Evolutionary conservation across 2,888 invertebrate genomes (phyloP).

Genomic region (Dione vanillae): DNA sequence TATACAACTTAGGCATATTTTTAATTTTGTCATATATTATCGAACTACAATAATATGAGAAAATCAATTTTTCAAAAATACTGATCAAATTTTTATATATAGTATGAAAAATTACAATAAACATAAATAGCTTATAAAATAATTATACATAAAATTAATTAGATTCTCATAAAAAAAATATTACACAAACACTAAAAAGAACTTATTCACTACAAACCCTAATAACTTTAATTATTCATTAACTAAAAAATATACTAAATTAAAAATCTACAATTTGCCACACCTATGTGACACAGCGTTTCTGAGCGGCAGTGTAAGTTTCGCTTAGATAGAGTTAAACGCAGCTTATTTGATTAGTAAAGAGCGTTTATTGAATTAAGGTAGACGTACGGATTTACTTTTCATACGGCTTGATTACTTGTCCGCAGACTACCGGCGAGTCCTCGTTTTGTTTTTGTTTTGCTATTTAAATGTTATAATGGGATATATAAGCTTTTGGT

Average conservation of each 20-base stretch:
- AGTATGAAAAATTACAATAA: background rate
- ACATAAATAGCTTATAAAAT: background rate
- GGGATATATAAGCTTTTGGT: background rate
- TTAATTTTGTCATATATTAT: background rate
- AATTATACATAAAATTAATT: background rate
- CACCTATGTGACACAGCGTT: constrained; percentile 52
- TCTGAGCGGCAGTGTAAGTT: constrained; percentile 53
- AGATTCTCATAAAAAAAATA: background rate
- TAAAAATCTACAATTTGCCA: background rate
- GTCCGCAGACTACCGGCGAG: background rate
- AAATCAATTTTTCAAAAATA: background rate
- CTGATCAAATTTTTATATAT: no score
- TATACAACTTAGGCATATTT: background rate
- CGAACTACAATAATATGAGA: no score
- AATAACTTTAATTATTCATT: background rate
- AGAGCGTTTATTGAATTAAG: constrained; percentile 80
- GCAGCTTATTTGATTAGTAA: constrained; percentile 82
- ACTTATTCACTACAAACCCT: background rate
- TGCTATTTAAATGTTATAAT: background rate
- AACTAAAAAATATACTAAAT: background rate
- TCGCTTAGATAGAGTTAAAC: constrained; percentile 70
- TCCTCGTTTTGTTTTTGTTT: background rate
- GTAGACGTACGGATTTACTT: constrained; percentile 68
- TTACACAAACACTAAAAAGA: background rate
- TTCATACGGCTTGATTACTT: constrained; percentile 57